Percentiles rank a stretch among this genome's conserved stretches.
Conservation (phyloP, 2,888 invertebrate species). For the Drosophila lutescens region DNA sequence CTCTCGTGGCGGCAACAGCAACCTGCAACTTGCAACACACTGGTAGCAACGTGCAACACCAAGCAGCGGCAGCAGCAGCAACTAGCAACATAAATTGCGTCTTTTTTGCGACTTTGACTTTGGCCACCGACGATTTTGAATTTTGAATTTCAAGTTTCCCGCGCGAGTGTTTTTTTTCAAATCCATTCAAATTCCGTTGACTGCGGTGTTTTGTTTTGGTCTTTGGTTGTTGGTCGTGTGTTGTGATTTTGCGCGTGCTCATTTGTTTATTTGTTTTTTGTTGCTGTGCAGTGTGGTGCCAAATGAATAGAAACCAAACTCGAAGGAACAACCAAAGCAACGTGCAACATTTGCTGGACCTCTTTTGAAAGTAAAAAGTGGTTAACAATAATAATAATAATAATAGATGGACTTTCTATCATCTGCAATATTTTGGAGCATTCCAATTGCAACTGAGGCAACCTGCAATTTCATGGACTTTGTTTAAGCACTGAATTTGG, state of each 20-base stretch:
- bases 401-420: not conserved
- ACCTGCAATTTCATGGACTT: not conserved
- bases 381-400: not conserved
- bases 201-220: conserved; percentile 25
- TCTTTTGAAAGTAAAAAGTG: not conserved
- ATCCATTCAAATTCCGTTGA: not conserved
- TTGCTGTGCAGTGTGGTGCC: conserved; percentile 34
- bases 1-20: conserved; percentile 41
- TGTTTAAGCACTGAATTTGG: not conserved
- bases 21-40: conserved; percentile 10
- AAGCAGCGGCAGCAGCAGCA: not conserved
- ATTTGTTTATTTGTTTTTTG: conserved; percentile 38
- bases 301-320: not conserved
- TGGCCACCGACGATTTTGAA: conserved; percentile 1
- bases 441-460: not conserved
- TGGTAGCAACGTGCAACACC: conserved; percentile 2
- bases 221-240: conserved; percentile 1
- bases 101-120: conserved; percentile 12
- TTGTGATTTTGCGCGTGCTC: conserved; percentile 41
- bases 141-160: not conserved
- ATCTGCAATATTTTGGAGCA: not conserved
- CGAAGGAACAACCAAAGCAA: not conserved
- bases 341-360: not conserved
- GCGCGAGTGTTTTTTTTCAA: conserved; percentile 18
- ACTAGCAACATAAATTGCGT: conserved; percentile 14